Evolutionary conservation across 2,888 invertebrate species (phyloP), one percentile per base, ranked within the genome.

Genomic region (Phoenoteleia sp.): DNA sequence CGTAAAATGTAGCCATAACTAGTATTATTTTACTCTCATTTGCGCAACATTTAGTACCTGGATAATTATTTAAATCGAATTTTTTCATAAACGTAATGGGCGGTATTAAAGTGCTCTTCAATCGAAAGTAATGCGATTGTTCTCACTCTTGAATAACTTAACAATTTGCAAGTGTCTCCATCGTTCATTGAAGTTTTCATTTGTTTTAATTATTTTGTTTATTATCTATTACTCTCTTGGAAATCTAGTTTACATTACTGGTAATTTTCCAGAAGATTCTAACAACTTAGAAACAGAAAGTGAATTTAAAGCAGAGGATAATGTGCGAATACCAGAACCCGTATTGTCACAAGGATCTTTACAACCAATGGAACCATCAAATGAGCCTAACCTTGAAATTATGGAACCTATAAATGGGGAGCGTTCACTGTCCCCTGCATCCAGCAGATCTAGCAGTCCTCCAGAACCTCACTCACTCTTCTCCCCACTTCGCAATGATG

Each of bases 11-110:
- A 27, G 47, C 69, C 39, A 45, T 71, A 79, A 69, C 58, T 67
- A 60, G 52, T 60, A 77, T 60, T 69, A 69, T 67, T 60, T 60
- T 60, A 69, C 29, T 67, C 36, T 60, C 69, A 77, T 77, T 69
- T 76, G 52, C 54, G 17, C 42, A 42, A 49, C 62, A 13, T 76
- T 66, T 54, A 64, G 17, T 47, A 19, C 21, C 56, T 23, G 13
- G 6, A 45, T 47, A 45, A 69, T 69, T 54, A 77, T 67, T 76
- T 39, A 76, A 58, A 56, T 54, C 52, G 54, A 64, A 27, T 23
- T 72, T 62, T 36, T 36, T 56, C 56, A 15, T 25, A 29, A 33
- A 19, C 21, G 17, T 27, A 45, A 47, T 66, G 11, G 21, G 17
- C 13, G 52, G 21, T 7, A 17, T 29, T 23, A 52, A 52, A 67